Conservation (phyloP, 1,140 invertebrate species). For the Hyphantria cunea region DNA sequence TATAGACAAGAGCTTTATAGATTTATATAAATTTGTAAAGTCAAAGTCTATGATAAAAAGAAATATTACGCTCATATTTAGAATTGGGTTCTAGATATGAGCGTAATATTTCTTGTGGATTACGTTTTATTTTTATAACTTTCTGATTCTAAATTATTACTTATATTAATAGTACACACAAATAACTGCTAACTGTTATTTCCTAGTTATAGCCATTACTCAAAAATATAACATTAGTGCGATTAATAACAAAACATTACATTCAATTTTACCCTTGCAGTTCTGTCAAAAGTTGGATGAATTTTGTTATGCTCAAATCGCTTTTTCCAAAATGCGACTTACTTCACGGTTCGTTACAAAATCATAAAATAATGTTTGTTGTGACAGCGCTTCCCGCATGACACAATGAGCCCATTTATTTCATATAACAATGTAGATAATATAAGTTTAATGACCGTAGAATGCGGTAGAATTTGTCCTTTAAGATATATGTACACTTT, state of each 20-base stretch:
- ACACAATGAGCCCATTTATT: slow-evolving; percentile 73
- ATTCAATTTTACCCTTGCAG: slow-evolving; percentile 48
- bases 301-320: slow-evolving; percentile 62
- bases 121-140: no score
- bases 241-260: slow-evolving; percentile 63
- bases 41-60: no score
- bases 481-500: slow-evolving; percentile 37
- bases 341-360: slow-evolving; percentile 71
- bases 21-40: no score
- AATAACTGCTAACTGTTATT: no score
- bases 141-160: no score
- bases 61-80: no score
- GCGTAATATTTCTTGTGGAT: no score
- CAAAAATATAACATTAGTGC: slow-evolving; percentile 25
- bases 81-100: no score
- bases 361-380: slow-evolving; percentile 78
- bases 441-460: slow-evolving; percentile 68
- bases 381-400: slow-evolving; percentile 74
- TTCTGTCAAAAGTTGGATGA: slow-evolving; percentile 45
- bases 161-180: no score
- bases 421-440: slow-evolving; percentile 73
- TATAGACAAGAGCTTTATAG: no score
- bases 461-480: slow-evolving; percentile 62
- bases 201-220: slow-evolving; percentile 5
- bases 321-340: slow-evolving; percentile 57